Evolutionary conservation across 2,113 vertebrate species (phyloP).

Genomic region (Paralichthys olivaceus): DNA sequence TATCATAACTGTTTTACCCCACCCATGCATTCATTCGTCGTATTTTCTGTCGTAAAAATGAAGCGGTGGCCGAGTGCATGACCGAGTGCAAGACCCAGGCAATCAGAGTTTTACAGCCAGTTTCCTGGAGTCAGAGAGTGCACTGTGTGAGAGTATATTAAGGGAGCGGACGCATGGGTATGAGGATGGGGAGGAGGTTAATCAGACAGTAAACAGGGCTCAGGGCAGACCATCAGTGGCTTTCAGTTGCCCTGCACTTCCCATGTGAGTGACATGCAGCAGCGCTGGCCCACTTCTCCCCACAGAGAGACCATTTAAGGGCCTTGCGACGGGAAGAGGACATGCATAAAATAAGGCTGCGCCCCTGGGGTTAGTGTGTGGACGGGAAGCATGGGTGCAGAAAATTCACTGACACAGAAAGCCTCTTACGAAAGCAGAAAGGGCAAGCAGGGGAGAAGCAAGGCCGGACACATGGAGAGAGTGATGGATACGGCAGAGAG

Average conservation of each 20-base stretch:
- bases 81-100: slow-evolving; percentile 18
- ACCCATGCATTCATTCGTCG: slow-evolving; percentile 15
- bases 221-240: slow-evolving; percentile 37
- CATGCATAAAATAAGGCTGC: slow-evolving; percentile 71
- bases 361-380: slow-evolving; percentile 63
- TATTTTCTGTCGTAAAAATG: slow-evolving; percentile 4
- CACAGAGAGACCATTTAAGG: slow-evolving; percentile 68
- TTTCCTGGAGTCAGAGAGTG: slow-evolving; percentile 18
- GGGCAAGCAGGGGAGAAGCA: slow-evolving; percentile 27
- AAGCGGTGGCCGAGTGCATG: slow-evolving; percentile 1
- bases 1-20: neutral
- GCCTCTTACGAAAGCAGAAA: slow-evolving; percentile 58
- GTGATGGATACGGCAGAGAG: slow-evolving; percentile 13
- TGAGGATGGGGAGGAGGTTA: slow-evolving; percentile 8
- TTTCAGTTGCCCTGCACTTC: slow-evolving; percentile 34
- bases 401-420: slow-evolving; percentile 74
- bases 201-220: slow-evolving; percentile 38
- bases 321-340: slow-evolving; percentile 39
- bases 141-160: slow-evolving; percentile 11
- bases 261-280: slow-evolving; percentile 50
- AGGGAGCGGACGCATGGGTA: neutral
- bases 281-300: slow-evolving; percentile 44
- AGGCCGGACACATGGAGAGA: slow-evolving; percentile 39
- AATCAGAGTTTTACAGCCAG: slow-evolving; percentile 29
- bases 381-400: slow-evolving; percentile 59